Evolutionary conservation across 2,888 invertebrate genomes (phyloP).

Genomic region (Empis stercorea): DNA sequence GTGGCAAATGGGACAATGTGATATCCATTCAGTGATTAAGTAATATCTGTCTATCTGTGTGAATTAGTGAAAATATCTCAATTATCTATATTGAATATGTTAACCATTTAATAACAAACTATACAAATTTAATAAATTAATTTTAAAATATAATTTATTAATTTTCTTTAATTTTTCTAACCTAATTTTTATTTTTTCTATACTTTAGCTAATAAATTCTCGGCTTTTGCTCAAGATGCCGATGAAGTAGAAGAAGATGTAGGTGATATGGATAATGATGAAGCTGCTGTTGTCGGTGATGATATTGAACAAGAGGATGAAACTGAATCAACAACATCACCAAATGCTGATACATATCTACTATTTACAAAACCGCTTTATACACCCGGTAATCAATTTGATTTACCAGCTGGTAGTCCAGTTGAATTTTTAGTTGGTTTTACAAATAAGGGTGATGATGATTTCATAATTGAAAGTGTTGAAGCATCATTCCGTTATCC

Average conservation of each 20-base stretch:
- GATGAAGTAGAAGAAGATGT: constrained; percentile 51
- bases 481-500: constrained; percentile 98
- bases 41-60: no score
- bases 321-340: constrained; percentile 56
- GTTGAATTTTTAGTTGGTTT: constrained; percentile 96
- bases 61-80: no score
- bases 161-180: background rate
- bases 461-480: constrained; percentile 82
- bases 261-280: constrained; percentile 49
- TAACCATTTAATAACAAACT: no score
- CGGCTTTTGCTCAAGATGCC: constrained; percentile 41
- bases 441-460: constrained; percentile 82
- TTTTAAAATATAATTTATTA: background rate
- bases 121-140: background rate
- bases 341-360: constrained; percentile 82
- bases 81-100: no score
- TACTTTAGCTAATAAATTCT: constrained; percentile 39
- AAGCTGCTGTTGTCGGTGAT: constrained; percentile 46
- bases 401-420: constrained; percentile 66
- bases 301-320: constrained; percentile 45
- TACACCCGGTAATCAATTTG: constrained; percentile 49
- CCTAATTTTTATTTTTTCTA: constrained; percentile 15
- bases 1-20: background rate
- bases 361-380: constrained; percentile 72
- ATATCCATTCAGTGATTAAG: background rate